Conservation (phyloP, 1,140 invertebrate species). For the Drosophila yakuba region DNA sequence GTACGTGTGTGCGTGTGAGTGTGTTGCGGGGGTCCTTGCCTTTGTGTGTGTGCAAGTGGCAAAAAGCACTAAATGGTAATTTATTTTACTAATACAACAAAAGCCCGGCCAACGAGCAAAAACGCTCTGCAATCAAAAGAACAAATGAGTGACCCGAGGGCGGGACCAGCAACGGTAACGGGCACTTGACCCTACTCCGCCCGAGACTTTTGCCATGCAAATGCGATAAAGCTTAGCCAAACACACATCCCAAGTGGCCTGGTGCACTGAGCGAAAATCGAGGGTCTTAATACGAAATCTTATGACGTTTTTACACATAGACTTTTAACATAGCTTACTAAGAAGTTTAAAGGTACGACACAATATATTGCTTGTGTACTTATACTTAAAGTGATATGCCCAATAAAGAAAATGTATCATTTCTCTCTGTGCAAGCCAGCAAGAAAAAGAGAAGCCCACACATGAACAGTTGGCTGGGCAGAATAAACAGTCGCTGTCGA, state of each 20-base stretch:
- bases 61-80: constrained; percentile 83
- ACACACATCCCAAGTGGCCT: constrained; percentile 37
- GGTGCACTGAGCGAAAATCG: background rate
- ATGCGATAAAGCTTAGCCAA: constrained; percentile 80
- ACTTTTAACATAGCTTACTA: too few relatives aligned
- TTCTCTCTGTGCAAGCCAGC: constrained; percentile 6
- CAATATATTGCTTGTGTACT: background rate
- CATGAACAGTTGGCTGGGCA: constrained; percentile 54
- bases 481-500: constrained; percentile 81
- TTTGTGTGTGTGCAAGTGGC: constrained; percentile 56
- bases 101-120: constrained; percentile 59
- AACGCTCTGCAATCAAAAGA: constrained; percentile 81
- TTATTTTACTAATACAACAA: constrained; percentile 84
- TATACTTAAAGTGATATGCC: too few relatives aligned
- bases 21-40: background rate
- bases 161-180: constrained; percentile 61
- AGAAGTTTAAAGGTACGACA: background rate
- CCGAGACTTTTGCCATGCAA: constrained; percentile 65
- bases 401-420: background rate
- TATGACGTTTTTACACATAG: too few relatives aligned
- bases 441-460: constrained; percentile 28
- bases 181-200: constrained; percentile 66
- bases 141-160: constrained; percentile 82
- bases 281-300: too few relatives aligned
- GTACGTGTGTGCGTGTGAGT: background rate